A percentile compares a stretch with the other conserved stretches of the same genome.
Conservation (phyloP, 2,113 vertebrate species). For the Salminus brasiliensis region DNA sequence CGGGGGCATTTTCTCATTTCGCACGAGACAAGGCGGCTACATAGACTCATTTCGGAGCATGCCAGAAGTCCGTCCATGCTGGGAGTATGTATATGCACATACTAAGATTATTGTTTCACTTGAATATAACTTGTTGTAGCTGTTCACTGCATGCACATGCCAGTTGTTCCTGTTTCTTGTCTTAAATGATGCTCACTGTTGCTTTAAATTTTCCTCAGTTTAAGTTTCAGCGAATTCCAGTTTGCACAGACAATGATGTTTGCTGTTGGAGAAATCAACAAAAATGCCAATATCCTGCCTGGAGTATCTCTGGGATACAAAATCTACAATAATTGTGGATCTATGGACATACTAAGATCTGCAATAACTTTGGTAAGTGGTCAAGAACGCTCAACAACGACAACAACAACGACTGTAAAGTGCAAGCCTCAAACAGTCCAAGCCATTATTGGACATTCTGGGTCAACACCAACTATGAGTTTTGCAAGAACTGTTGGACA, state of each 20-base stretch:
- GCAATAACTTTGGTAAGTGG: conserved; percentile 71
- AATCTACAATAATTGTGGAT: conserved; percentile 77
- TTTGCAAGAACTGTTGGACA: conserved; percentile 45
- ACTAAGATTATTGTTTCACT: background rate
- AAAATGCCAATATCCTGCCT: conserved; percentile 63
- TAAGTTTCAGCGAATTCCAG: conserved; percentile 77
- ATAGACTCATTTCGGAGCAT: conserved; percentile 65
- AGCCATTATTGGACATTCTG: conserved; percentile 78
- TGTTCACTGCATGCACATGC: background rate
- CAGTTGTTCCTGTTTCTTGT: background rate
- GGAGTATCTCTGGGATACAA: conserved; percentile 73
- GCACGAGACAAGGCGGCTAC: conserved; percentile 69
- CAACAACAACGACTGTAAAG: conserved; percentile 43
- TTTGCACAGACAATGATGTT: conserved; percentile 78
- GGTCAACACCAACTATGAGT: conserved; percentile 74
- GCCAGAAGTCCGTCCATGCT: conserved; percentile 69
- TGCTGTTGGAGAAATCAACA: conserved; percentile 78
- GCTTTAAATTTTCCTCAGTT: conserved; percentile 56
- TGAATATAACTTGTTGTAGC: background rate
- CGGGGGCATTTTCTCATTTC: conserved; percentile 80
- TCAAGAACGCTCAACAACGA: conserved; percentile 48
- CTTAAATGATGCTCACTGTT: background rate
- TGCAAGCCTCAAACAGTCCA: conserved; percentile 67
- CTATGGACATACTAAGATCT: conserved; percentile 74
- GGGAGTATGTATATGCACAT: conserved; percentile 65